Evolutionary conservation across 2,113 vertebrate genomes (phyloP), one percentile per base, ranked within the genome.

Genomic region (Lophius piscatorius): DNA sequence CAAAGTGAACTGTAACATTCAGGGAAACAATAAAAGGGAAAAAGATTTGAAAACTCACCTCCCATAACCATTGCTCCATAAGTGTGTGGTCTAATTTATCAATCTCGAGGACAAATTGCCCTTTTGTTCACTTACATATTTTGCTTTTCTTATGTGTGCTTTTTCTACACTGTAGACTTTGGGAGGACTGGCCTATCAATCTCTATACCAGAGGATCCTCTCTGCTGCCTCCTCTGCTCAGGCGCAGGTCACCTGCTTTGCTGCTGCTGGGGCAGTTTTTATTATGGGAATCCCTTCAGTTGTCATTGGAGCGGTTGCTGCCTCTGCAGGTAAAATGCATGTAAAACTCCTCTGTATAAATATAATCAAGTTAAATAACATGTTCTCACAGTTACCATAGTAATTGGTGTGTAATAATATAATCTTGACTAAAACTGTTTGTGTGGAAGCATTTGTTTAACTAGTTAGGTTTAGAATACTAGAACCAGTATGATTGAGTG

Each of bases 171-270:
- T 69, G 9, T 12, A 93, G 92, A 80, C 84, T 50, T 68, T 93
- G 48, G 90, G 91, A 1, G 88, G 87, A 24, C 86, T 93, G 75
- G 85, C 91, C 0, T 93, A 91, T 88, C 92, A 94, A 74, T 82
- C 85, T 26, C 81, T 92, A 4, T 90, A 93, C 81, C 91, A 94
- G 81, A 88, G 92, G 58, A 74, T 94, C 51, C 90, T 94, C 24
- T 92, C 92, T 0, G 7, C 80, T 18, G 76, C 90, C 29, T 91
- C 88, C 0, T 62, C 84, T 12, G 45, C 63, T 56, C 86, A 90
- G 64, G 92, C 83, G 42, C 80, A 82, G 74, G 14, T 93, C 36
- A 87, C 89, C 33, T 93, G 92, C 51, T 89, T 77, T 50, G 49
- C 85, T 40, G 85, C 90, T 9, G 87, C 87, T 9, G 20, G 80